Conservation (phyloP, 2,113 vertebrate species). For the Marmota monax region DNA sequence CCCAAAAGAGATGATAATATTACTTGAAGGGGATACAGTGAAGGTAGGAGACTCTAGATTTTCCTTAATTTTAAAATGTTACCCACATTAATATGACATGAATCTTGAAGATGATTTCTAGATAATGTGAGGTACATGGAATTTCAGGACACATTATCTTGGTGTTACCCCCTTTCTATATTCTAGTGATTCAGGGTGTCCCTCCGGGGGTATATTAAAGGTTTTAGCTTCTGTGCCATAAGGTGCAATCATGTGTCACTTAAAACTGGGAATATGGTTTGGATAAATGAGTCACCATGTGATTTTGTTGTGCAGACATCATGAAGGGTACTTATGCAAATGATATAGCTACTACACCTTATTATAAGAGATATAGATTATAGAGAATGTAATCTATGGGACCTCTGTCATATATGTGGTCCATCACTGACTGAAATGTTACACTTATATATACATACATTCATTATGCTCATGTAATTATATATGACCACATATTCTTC, state of each 20-base stretch:
- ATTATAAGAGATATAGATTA: no score
- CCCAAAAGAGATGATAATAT: not conserved
- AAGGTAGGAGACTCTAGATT: not conserved
- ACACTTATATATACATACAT: no score
- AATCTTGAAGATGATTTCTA: not conserved
- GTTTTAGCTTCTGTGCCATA: not conserved
- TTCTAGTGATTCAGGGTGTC: not conserved
- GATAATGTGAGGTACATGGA: not conserved
- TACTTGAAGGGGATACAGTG: not conserved
- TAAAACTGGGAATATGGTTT: not conserved
- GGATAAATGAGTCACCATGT: not conserved
- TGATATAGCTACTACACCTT: not conserved
- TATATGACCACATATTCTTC: not conserved
- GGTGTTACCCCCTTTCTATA: not conserved
- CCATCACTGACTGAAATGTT: not conserved
- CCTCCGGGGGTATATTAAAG: not conserved
- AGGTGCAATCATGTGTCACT: not conserved
- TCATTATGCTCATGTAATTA: not conserved
- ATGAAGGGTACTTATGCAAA: not conserved
- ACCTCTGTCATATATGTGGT: not conserved
- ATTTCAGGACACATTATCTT: not conserved
- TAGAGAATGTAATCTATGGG: not conserved
- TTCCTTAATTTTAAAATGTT: not conserved
- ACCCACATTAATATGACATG: not conserved
- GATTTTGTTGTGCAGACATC: not conserved